Conservation (phyloP, 2,113 vertebrate genomes). For the Burhinus bistriatus region DNA sequence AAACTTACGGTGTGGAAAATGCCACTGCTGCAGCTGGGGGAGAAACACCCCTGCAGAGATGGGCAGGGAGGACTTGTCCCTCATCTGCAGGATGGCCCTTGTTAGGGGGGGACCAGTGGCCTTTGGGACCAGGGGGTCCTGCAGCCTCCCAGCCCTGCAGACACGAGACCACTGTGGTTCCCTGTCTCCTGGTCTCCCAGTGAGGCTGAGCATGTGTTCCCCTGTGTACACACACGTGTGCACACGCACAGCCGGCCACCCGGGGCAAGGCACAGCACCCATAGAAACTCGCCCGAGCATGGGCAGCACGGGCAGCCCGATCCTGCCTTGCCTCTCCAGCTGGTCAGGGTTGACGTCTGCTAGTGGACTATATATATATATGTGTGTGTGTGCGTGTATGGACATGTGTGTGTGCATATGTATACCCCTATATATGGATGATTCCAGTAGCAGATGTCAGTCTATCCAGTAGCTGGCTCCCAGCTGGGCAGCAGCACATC, state of each 20-base stretch:
- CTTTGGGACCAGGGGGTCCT: background rate
- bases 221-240: rapidly evolving
- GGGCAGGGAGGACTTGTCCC: background rate
- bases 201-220: rapidly evolving
- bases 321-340: background rate
- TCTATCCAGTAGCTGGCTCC: background rate
- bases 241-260: rapidly evolving
- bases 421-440: background rate
- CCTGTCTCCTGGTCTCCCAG: background rate
- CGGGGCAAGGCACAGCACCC: background rate
- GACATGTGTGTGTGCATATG: background rate
- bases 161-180: background rate
- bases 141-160: too few species aligned
- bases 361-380: background rate
- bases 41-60: background rate
- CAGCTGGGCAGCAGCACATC: background rate
- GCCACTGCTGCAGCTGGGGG: background rate
- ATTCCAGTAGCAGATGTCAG: background rate
- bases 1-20: background rate
- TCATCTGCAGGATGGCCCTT: background rate
- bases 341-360: background rate
- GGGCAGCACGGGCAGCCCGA: rapidly evolving
- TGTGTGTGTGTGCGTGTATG: background rate
- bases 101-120: background rate
- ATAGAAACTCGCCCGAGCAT: rapidly evolving